Conservation (phyloP, 2,888 invertebrate species). For the Agrotis puta region DNA sequence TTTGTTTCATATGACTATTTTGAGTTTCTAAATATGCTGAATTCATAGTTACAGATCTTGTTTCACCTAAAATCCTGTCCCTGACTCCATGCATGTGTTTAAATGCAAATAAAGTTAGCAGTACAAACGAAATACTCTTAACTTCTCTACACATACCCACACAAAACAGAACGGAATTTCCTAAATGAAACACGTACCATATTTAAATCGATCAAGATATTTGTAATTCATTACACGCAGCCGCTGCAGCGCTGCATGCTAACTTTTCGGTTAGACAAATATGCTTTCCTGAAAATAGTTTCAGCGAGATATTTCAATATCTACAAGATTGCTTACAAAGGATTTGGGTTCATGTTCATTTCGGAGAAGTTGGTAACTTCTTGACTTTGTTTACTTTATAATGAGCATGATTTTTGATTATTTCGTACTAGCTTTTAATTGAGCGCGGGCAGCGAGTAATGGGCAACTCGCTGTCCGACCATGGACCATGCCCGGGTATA, state of each 20-base stretch:
- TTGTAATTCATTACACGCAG: constrained; percentile 59
- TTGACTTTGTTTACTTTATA: background rate
- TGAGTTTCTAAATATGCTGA: too few species aligned
- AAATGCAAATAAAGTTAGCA: too few species aligned
- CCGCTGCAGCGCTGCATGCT: constrained; percentile 56
- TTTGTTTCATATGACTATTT: too few species aligned
- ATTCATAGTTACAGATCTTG: too few species aligned
- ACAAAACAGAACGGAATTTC: constrained; percentile 9
- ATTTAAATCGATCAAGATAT: constrained; percentile 58
- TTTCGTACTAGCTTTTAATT: too few species aligned
- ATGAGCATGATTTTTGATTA: too few species aligned
- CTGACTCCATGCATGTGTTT: too few species aligned
- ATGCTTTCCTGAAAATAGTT: constrained; percentile 41
- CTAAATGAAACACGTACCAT: constrained; percentile 43
- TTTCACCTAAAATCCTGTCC: too few species aligned
- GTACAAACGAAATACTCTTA: background rate
- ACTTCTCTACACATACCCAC: background rate
- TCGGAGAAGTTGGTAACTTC: background rate
- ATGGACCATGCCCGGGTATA: too few species aligned
- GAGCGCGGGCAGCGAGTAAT: too few species aligned
- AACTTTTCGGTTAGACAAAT: constrained; percentile 45
- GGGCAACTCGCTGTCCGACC: too few species aligned
- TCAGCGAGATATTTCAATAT: constrained; percentile 54
- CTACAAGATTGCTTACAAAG: constrained; percentile 11
- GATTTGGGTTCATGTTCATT: background rate